phyloP scores from a whole-genome alignment of 2,113 vertebrate genomes.

The Peucedramus taeniatus region DNA sequence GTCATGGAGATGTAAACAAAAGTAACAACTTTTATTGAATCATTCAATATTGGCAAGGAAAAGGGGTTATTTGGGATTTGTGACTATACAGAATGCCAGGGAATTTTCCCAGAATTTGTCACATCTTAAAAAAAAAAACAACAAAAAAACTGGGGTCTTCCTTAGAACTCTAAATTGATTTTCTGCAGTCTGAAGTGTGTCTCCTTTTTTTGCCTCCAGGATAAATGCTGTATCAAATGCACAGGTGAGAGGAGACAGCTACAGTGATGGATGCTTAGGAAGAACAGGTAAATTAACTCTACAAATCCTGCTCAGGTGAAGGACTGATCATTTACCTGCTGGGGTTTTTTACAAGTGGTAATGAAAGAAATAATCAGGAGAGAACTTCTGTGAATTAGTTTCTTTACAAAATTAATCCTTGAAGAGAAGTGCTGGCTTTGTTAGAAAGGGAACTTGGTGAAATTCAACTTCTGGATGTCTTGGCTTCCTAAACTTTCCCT shows the following conservation, averaged over 20 bases:
- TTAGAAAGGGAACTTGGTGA: not conserved
- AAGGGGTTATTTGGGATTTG: not conserved
- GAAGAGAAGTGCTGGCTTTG: not conserved
- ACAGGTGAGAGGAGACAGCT: slow-evolving; percentile 88
- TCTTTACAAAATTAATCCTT: not conserved
- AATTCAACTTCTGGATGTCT: not conserved
- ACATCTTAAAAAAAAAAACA: not conserved
- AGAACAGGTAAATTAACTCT: slow-evolving; percentile 77
- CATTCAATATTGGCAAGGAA: not conserved
- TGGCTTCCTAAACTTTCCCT: not conserved
- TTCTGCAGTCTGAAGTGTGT: not conserved
- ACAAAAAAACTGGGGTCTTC: not conserved
- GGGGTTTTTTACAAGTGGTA: not conserved
- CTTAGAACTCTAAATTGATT: not conserved
- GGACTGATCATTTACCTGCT: not conserved
- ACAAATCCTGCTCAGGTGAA: not conserved
- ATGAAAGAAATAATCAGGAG: not conserved
- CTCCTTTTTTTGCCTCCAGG: slow-evolving; percentile 60
- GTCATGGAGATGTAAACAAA: not conserved
- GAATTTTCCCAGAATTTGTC: not conserved
- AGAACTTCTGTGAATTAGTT: not conserved
- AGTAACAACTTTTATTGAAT: not conserved
- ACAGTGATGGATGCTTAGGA: slow-evolving; percentile 88
- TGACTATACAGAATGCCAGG: not conserved
- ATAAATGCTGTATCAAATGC: slow-evolving; percentile 94